Percentiles rank a stretch among this genome's conserved stretches.
Conservation (phyloP, 2,113 vertebrate genomes). For the Lamprologus callipterus region DNA sequence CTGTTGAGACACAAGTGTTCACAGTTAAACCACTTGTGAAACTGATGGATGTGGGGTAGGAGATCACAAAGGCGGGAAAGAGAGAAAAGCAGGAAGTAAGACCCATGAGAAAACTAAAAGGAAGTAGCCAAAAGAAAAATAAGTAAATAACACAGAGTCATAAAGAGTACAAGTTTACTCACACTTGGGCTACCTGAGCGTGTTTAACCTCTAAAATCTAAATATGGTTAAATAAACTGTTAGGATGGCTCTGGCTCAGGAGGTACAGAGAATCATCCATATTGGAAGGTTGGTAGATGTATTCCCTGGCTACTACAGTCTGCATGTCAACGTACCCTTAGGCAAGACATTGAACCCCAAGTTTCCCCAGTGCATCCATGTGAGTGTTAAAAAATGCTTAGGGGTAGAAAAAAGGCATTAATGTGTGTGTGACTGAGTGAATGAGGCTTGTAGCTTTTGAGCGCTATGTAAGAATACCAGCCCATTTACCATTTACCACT, state of each 20-base stretch:
- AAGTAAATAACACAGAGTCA: background rate
- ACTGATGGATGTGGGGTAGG: background rate
- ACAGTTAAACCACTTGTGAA: background rate
- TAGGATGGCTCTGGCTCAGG: background rate
- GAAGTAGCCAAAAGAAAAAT: background rate
- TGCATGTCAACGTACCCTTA: background rate
- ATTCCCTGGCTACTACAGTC: background rate
- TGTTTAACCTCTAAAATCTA: background rate
- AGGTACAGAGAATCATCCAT: fast-evolving
- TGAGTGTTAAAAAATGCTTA: background rate
- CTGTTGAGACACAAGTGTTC: background rate
- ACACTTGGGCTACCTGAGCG: background rate
- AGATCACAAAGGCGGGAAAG: background rate
- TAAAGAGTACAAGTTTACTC: background rate
- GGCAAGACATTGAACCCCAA: background rate
- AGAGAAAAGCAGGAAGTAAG: background rate
- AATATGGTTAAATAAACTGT: background rate
- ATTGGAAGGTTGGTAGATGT: background rate
- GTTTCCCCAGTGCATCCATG: background rate
- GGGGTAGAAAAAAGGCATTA: background rate
- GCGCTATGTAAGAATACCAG: background rate
- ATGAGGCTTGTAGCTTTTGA: background rate
- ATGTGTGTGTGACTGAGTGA: background rate
- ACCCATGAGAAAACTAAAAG: background rate
- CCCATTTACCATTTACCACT: fast-evolving